Evolutionary conservation across 2,888 invertebrate species (phyloP), one percentile per base, ranked within the genome.

Genomic region (Megaustenia siamemsis): DNA sequence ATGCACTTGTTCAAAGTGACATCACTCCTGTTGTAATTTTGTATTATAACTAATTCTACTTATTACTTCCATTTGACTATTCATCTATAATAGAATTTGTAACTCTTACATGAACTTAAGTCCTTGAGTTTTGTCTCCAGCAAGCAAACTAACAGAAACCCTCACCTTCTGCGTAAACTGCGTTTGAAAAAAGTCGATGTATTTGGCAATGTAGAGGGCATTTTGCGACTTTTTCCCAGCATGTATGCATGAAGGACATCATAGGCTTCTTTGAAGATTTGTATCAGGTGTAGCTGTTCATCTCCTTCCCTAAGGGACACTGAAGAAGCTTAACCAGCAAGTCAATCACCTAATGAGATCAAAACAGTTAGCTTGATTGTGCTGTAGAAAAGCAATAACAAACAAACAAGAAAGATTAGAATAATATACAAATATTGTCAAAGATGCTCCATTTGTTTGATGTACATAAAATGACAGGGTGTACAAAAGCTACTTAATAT

Each of bases 171-270:
- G 93, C 45, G 92, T 92, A 86, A 94, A 94, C 88, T 94, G 94
- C 35, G 92, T 93, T 86, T 94, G 93, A 89, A 94, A 94, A 91
- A 94, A 94, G 88, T 94, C 93, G 75, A 94, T 93, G 87, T 94
- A 93, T 88, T 94, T 93, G 84, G 94, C 94, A 85, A 94, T 93
- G 91, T 94, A 94, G 71, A 94, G 91, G 8, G 93, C 93, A 88
- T 94, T 94, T 94, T 94, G 28, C 94, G 88, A 86, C 93, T 94
- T 86, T 93, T 93, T 35, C 94, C 94, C 38, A 93, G 91, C 93
- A 94, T 93, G 89, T 94, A 94, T 5, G 93, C 93, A 87, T 94
- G 93, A 43, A 94, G 90, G 24, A 94, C 92, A 77, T 93, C 93
- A 86, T 94, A 93, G 15, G 93, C 93, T 68, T 92, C 93, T 86